Evolutionary conservation across 2,888 invertebrate genomes (phyloP), one percentile per base, ranked within the genome.

Genomic region (Gastracanthus pulcherrimus): DNA sequence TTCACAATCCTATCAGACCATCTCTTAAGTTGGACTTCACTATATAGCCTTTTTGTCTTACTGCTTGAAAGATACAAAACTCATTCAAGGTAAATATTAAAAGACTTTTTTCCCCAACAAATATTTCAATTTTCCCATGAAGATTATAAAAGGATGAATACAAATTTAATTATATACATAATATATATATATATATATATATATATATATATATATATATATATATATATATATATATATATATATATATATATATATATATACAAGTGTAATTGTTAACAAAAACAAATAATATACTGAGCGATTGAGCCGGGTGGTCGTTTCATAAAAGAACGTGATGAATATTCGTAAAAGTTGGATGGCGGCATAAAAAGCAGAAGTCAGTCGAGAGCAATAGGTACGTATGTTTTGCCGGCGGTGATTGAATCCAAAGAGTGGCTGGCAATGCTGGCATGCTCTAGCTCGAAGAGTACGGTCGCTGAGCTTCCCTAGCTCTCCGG

Each of bases 401-500:
- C 16, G 5, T 11, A 2, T n/a, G 16, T 34, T 2, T 31, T 29
- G 5, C 36, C 11, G n/a, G 0, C 38, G 38, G 26, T 66, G 66
- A 66, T 66, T 66, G 66, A 66, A 66, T 66, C 66, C 66, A 66
- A 66, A 66, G 23, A 66, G 34, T 23, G n/a, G n/a, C n/a, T n/a
- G n/a, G n/a, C n/a, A n/a, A n/a, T n/a, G n/a, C n/a, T n/a, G n/a
- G 23, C 13, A 1, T 2, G 9, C 55, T n/a, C 48, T 48, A n/a
- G 7, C 19, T 48, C 55, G 26, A 66, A 66, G 26, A 66, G 38
- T 41, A 38, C 36, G 38, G 5, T 2, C 26, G 1, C 19, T 3
- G 45, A 13, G n/a, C n/a, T 55, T 55, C 26, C n/a, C 51, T 55
- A 2, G 51, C 51, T 41, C 13, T 19, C 36, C 38, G 26, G 7